Conservation (phyloP, 2,113 vertebrate genomes). For the Oceanites oceanicus region DNA sequence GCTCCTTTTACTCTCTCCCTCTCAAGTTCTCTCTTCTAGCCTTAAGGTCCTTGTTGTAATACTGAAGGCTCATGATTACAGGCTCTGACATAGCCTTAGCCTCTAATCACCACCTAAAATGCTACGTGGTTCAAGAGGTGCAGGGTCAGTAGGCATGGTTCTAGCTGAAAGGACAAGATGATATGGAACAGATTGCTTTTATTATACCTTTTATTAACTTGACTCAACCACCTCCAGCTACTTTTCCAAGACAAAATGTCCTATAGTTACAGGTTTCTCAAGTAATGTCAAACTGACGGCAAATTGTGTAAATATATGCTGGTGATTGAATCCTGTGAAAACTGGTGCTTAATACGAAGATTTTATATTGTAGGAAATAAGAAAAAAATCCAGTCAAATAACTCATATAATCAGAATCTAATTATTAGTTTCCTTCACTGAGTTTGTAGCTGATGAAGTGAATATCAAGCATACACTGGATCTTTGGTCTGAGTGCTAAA, state of each 20-base stretch:
- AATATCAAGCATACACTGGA: background rate
- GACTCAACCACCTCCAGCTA: background rate
- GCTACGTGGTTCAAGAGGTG: background rate
- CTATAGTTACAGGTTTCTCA: background rate
- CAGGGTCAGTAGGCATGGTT: background rate
- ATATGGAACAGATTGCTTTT: background rate
- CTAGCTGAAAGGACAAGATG: background rate
- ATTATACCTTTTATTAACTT: background rate
- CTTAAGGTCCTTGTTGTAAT: background rate
- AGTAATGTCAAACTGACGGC: background rate
- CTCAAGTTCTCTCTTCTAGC: background rate
- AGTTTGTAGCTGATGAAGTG: background rate
- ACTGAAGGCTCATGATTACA: background rate
- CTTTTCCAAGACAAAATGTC: background rate
- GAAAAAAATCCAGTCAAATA: background rate
- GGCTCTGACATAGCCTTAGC: background rate
- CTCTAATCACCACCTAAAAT: slow-evolving; percentile 3
- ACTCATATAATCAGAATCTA: background rate
- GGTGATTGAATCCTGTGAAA: background rate
- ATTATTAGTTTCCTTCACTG: background rate
- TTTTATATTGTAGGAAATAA: background rate
- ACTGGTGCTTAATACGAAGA: background rate
- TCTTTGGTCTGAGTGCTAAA: background rate
- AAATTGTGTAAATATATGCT: background rate
- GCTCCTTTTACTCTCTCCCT: background rate